Conservation (phyloP, 2,888 invertebrate genomes). For the Rotaria sp. region DNA sequence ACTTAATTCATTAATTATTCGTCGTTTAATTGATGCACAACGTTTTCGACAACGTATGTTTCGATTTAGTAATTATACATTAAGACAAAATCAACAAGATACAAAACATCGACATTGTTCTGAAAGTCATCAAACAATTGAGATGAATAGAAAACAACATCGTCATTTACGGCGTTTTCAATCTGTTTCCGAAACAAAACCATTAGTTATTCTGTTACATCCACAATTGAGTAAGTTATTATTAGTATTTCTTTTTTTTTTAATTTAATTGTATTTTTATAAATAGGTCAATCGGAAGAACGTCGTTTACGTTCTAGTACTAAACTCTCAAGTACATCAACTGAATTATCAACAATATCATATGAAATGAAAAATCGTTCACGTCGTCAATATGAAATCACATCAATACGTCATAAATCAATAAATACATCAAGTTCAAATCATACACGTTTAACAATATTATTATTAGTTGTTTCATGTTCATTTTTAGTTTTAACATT, state of each 20-base stretch:
- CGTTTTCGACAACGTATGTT: background rate
- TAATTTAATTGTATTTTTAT: background rate
- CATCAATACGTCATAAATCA: background rate
- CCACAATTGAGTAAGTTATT: background rate
- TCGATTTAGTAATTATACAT: background rate
- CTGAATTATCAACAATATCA: background rate
- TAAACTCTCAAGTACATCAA: background rate
- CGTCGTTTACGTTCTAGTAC: background rate
- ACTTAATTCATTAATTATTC: background rate
- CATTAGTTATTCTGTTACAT: background rate
- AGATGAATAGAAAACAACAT: background rate
- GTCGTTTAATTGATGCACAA: constrained; percentile 23
- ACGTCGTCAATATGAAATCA: background rate
- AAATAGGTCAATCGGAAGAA: background rate
- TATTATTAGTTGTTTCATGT: constrained; percentile 7
- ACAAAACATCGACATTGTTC: background rate
- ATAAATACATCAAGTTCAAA: background rate
- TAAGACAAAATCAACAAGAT: background rate
- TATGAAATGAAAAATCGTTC: background rate
- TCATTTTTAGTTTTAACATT: constrained; percentile 21
- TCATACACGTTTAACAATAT: background rate
- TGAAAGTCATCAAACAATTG: background rate
- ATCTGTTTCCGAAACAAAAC: background rate
- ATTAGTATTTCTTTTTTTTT: background rate
- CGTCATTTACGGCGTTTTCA: background rate